A percentile compares a stretch with the other conserved stretches of the same genome.
phyloP scores from a whole-genome alignment of 2,888 invertebrate species.

The Cantharis lateralis region DNA sequence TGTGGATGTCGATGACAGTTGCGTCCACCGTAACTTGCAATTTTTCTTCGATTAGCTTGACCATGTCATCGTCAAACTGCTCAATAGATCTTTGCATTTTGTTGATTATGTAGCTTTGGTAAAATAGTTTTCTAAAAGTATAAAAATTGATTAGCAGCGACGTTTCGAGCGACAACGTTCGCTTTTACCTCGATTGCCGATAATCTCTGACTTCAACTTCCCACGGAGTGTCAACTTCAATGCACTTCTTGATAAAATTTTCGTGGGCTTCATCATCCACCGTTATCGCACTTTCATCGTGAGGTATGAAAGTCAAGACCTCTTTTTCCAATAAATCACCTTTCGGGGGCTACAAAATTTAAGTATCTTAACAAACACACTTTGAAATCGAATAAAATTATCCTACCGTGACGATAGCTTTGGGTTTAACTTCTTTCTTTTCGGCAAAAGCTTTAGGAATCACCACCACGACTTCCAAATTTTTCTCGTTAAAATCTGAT shows the following conservation, averaged over 20 bases:
- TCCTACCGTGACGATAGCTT: slow-evolving; percentile 15
- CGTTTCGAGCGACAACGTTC: slow-evolving; percentile 36
- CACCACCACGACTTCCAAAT: slow-evolving; percentile 47
- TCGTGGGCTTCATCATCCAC: slow-evolving; percentile 35
- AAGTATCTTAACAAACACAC: background rate
- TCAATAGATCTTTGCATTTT: slow-evolving; percentile 64
- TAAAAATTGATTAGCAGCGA: slow-evolving; percentile 13
- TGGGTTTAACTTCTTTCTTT: background rate
- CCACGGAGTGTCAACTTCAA: slow-evolving; percentile 57
- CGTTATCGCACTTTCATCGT: background rate
- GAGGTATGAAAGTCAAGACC: slow-evolving; percentile 31
- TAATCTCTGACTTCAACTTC: slow-evolving; percentile 63
- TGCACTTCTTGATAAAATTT: slow-evolving; percentile 41
- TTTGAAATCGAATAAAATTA: background rate
- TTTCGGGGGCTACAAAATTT: slow-evolving; percentile 10
- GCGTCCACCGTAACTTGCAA: slow-evolving; percentile 63
- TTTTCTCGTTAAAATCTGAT: slow-evolving; percentile 64
- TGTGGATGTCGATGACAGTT: slow-evolving; percentile 65
- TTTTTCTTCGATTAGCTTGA: slow-evolving; percentile 61
- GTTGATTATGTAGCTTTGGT: slow-evolving; percentile 68
- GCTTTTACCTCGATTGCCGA: slow-evolving; percentile 57
- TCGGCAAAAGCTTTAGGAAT: background rate
- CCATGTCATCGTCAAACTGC: slow-evolving; percentile 69
- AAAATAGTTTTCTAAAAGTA: slow-evolving; percentile 59
- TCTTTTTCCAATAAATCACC: slow-evolving; percentile 36